phyloP scores from a whole-genome alignment of 2,797 vertebrate species.

The Dendrocincla fuliginosa region DNA sequence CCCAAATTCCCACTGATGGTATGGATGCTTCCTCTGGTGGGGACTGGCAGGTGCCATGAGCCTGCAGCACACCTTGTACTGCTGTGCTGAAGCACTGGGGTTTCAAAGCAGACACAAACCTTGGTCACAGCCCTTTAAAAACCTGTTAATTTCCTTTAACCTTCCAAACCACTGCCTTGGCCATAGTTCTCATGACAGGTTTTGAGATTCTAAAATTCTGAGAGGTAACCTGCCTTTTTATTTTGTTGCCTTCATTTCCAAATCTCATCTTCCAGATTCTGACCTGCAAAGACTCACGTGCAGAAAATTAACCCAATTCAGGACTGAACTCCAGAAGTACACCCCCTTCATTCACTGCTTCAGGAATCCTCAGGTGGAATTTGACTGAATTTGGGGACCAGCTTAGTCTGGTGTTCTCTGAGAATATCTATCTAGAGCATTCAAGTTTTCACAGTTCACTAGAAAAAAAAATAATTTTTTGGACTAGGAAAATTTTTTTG shows the following conservation, averaged over 20 bases:
- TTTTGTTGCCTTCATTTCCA: not conserved
- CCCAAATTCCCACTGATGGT: rapidly evolving
- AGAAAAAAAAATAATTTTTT: not conserved
- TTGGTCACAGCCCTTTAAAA: not conserved
- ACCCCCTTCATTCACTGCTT: not conserved
- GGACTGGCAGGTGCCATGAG: not conserved
- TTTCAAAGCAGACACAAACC: not conserved
- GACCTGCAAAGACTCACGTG: not conserved
- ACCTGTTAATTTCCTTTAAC: not conserved
- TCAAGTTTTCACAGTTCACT: not conserved
- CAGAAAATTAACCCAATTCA: not conserved
- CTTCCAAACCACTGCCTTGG: not conserved
- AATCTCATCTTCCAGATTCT: not conserved
- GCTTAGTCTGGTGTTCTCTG: not conserved
- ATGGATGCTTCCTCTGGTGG: rapidly evolving
- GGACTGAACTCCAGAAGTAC: not conserved
- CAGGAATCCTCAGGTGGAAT: not conserved
- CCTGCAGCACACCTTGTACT: not conserved
- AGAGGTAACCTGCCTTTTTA: not conserved
- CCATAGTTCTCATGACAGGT: not conserved
- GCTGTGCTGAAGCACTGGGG: not conserved
- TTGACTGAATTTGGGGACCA: not conserved
- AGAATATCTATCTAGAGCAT: not conserved
- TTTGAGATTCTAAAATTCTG: not conserved
- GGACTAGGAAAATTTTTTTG: not conserved